Conservation (phyloP, 2,888 invertebrate genomes). For the Scaptomyza flava region DNA sequence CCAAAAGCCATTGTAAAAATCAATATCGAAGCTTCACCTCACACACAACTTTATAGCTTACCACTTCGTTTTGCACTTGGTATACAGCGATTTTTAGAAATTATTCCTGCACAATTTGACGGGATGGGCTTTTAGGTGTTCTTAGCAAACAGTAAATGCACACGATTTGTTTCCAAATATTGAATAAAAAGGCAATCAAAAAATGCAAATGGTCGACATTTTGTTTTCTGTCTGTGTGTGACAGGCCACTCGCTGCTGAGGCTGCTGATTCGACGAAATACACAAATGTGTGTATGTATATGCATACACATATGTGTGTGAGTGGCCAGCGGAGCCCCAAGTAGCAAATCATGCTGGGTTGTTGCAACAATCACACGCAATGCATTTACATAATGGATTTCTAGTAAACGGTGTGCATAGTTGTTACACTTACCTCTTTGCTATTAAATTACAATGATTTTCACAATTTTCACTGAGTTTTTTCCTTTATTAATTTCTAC, state of each 20-base stretch:
- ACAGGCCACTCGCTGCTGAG: conserved; percentile 55
- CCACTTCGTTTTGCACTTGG: conserved; percentile 19
- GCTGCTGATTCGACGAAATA: conserved; percentile 67
- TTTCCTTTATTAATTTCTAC: conserved; percentile 45
- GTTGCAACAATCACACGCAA: conserved; percentile 7
- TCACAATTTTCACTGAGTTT: conserved; percentile 62
- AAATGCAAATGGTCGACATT: conserved; percentile 77
- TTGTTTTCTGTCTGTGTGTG: conserved; percentile 72
- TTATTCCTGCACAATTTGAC: conserved; percentile 2
- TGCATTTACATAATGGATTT: conserved; percentile 25
- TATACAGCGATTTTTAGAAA: neutral
- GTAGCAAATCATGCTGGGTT: conserved; percentile 20
- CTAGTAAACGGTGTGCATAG: conserved; percentile 4
- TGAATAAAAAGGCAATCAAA: conserved; percentile 49
- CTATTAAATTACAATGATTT: conserved; percentile 44
- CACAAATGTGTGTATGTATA: conserved; percentile 41
- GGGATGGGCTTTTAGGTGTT: conserved; percentile 16
- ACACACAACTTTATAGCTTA: conserved; percentile 25
- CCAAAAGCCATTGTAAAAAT: conserved; percentile 64
- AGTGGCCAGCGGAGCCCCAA: conserved; percentile 64
- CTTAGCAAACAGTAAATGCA: conserved; percentile 10
- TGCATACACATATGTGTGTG: conserved; percentile 40
- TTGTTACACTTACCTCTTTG: conserved; percentile 58
- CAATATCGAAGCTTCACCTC: conserved; percentile 58
- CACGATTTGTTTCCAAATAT: conserved; percentile 26